Percentiles rank a stretch among this genome's conserved stretches.
Conservation (phyloP, 2,888 invertebrate species). For the Limnephilus marmoratus region DNA sequence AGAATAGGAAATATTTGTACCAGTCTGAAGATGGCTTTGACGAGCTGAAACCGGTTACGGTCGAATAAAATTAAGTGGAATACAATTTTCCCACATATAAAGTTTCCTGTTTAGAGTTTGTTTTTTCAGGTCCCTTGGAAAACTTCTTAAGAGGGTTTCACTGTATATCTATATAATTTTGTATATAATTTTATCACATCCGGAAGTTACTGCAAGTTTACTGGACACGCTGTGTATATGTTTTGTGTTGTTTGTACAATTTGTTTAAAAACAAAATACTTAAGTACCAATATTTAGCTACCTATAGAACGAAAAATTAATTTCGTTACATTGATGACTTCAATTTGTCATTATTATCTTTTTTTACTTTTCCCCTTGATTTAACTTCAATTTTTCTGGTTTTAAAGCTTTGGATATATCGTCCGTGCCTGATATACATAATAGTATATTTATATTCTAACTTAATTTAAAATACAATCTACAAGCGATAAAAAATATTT, state of each 20-base stretch:
- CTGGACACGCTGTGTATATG: not conserved
- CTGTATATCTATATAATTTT: too few species aligned
- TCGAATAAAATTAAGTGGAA: too few species aligned
- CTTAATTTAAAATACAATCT: not conserved
- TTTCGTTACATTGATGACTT: not conserved
- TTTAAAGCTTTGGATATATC: not conserved
- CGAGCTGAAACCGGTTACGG: too few species aligned
- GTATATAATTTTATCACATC: too few species aligned
- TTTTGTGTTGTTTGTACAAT: not conserved
- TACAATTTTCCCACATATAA: too few species aligned
- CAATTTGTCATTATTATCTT: not conserved
- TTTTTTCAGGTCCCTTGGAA: too few species aligned
- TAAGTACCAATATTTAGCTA: not conserved
- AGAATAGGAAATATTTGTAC: too few species aligned
- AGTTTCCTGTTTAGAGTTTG: too few species aligned
- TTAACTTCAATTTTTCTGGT: not conserved
- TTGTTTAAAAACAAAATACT: not conserved
- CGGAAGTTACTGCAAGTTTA: too few species aligned
- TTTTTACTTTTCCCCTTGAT: not conserved
- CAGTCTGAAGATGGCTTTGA: too few species aligned
- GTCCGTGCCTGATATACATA: not conserved
- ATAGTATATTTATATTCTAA: not conserved
- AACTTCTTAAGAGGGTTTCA: too few species aligned
- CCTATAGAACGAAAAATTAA: not conserved
- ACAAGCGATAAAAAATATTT: slow-evolving; percentile 2